A percentile compares a stretch with the other conserved stretches of the same genome.
Evolutionary conservation across 2,113 vertebrate genomes (phyloP).

Genomic region (Pelodiscus sinensis): DNA sequence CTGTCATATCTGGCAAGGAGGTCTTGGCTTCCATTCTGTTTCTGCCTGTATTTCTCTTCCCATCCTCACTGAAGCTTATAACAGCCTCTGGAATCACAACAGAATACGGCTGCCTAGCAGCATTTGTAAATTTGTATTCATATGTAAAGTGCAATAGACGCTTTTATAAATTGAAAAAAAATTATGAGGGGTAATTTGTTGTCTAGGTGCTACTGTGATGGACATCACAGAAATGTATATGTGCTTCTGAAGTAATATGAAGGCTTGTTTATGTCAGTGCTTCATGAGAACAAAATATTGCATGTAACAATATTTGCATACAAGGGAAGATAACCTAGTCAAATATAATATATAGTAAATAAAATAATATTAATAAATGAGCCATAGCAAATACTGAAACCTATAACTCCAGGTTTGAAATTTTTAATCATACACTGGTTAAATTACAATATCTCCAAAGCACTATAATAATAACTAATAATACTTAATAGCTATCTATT

Average conservation of each 20-base stretch:
- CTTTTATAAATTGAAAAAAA: neutral
- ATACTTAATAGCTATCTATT: neutral
- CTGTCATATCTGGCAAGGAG: slow-evolving; percentile 49
- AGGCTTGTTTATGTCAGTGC: neutral
- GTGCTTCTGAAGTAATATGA: neutral
- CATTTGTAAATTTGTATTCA: slow-evolving; percentile 8
- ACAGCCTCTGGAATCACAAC: neutral
- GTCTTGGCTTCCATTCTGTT: slow-evolving; percentile 48
- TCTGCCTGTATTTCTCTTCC: neutral
- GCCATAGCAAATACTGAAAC: neutral
- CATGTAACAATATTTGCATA: neutral
- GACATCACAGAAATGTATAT: neutral
- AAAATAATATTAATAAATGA: neutral
- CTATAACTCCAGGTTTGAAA: neutral
- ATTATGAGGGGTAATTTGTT: neutral
- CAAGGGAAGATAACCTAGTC: neutral
- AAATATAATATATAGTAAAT: neutral
- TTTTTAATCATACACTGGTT: neutral
- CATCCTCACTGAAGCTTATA: slow-evolving; percentile 32
- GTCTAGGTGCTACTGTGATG: neutral
- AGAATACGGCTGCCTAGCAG: neutral
- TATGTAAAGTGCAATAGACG: neutral
- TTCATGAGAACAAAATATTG: neutral
- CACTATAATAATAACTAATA: neutral
- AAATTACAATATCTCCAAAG: neutral